Base-by-base conservation (phyloP, 2,888 invertebrate genomes). In the Drosophila mettleri region DNA sequence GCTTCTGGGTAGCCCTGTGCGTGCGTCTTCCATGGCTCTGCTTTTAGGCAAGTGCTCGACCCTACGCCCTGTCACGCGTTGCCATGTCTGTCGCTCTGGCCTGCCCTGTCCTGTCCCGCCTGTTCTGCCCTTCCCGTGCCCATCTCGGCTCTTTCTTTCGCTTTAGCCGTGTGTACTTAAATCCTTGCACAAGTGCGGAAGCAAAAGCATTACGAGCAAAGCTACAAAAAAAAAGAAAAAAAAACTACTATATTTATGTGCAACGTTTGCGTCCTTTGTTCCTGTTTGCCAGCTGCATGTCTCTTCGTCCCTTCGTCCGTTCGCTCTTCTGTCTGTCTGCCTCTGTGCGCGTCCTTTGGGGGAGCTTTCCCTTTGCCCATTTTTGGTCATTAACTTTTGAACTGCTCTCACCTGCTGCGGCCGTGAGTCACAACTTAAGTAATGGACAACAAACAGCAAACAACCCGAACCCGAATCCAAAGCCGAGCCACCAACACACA, bases 381-480 rank as follows among this genome's bases (percentile, higher is more conserved):
- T 73, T 86, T 86, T 84, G 88, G 84, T 88, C 84, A 86, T 84
- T 84, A 83, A 84, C 84, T 75, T 86, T 86, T 84, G 88, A 84
- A 88, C 84, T 88, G 69, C 62, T 69, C 71, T 70, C 65, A 70
- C 82, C 77, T 62, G 61, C 60, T 45, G 22, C 41, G 46, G 29
- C 33, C 41, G 45, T 73, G 70, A 75, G 64, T 73, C 60, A 75
- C 24, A 46, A 49, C 57, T 77, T 72, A 67, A 72, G 73, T 77
- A 74, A 77, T 77, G 74, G 68, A 58, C 74, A 61, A 63, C 59
- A 73, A 68, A 59, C 31, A 61, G 53, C 72, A 34, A 22, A 51
- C 57, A 39, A 16, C n/a, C 39, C 18, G n/a, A 52, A 12, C 39
- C n/a, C n/a, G 1, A 39, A 12, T 31, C 29, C 39, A n/a, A 39